Percentiles rank a stretch among this genome's conserved stretches.
Evolutionary conservation across 2,888 invertebrate genomes (phyloP).

Genomic region (Tachina grossa): DNA sequence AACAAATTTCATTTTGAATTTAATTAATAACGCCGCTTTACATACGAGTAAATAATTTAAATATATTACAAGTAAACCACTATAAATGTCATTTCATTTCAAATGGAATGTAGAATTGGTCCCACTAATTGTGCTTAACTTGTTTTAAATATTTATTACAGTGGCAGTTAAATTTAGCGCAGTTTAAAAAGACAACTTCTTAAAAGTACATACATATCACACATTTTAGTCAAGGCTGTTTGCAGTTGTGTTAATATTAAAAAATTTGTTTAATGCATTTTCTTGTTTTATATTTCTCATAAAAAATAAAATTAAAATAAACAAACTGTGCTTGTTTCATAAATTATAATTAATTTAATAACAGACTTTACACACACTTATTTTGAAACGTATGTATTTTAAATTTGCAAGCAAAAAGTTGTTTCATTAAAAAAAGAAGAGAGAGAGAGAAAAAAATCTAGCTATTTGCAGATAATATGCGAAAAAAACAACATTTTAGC

Average conservation of each 20-base stretch:
- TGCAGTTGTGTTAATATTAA: background rate
- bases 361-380: slow-evolving; percentile 19
- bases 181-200: background rate
- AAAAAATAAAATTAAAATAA: background rate
- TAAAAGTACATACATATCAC: slow-evolving; percentile 20
- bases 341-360: slow-evolving; percentile 54
- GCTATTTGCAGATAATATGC: background rate
- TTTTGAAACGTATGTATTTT: background rate
- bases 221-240: slow-evolving; percentile 55
- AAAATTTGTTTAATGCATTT: background rate
- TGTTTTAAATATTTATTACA: slow-evolving; percentile 5
- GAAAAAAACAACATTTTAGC: background rate
- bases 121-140: background rate
- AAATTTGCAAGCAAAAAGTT: slow-evolving; percentile 32
- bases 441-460: background rate
- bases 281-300: slow-evolving; percentile 12
- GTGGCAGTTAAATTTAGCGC: slow-evolving; percentile 26
- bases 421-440: slow-evolving; percentile 24
- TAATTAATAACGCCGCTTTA: background rate
- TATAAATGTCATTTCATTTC: background rate
- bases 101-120: background rate
- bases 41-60: background rate
- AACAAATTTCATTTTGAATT: slow-evolving; percentile 6
- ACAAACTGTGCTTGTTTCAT: slow-evolving; percentile 43
- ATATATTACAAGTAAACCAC: background rate